Evolutionary conservation across 2,888 invertebrate genomes (phyloP).

Genomic region (Gortyna flavago): DNA sequence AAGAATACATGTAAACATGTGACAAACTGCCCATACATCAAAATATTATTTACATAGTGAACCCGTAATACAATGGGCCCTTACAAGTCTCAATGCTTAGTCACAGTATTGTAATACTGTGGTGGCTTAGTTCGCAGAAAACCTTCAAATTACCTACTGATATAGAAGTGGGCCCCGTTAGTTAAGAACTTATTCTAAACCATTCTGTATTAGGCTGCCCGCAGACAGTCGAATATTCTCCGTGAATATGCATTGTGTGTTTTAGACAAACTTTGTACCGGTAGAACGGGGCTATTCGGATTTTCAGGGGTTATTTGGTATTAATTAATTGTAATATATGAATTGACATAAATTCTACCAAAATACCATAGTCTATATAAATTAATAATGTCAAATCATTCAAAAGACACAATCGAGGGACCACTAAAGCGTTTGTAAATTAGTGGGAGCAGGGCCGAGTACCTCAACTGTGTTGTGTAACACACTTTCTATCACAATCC

Average conservation of each 20-base stretch:
- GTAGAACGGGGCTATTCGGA: no score
- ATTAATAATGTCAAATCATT: no score
- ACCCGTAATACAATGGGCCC: constrained; percentile 2
- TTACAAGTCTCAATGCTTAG: background rate
- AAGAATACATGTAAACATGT: background rate
- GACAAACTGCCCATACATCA: constrained; percentile 3
- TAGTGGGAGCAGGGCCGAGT: no score
- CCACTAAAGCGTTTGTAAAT: no score
- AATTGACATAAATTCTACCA: no score
- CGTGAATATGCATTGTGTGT: background rate
- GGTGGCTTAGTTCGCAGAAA: constrained; percentile 26
- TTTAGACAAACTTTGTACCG: background rate
- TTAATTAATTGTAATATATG: no score
- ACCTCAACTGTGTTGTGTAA: no score
- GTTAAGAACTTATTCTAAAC: constrained; percentile 11
- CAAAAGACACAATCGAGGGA: no score
- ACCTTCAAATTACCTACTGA: background rate
- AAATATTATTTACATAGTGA: constrained; percentile 18
- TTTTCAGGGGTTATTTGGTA: no score
- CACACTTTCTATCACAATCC: no score
- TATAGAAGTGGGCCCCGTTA: background rate
- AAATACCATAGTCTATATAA: no score
- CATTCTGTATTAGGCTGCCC: constrained; percentile 10
- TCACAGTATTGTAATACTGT: no score
- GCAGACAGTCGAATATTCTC: constrained; percentile 6